Conservation (phyloP, 2,888 invertebrate genomes). For the Mystacides longicornis region DNA sequence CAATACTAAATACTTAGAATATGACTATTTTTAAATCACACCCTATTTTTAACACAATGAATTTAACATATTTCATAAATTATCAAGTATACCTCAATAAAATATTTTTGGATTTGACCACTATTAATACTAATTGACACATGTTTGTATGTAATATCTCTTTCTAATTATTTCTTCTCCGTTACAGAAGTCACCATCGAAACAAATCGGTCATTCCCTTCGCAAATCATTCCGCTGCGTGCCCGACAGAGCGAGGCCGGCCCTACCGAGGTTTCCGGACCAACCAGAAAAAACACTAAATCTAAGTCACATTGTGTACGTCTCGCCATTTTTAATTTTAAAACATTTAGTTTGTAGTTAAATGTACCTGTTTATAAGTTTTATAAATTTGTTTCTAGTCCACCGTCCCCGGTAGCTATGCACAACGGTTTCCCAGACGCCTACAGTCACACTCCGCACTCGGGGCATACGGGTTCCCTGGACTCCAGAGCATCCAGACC, state of each 20-base stretch:
- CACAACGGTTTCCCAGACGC: constrained; percentile 86
- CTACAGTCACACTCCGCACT: constrained; percentile 45
- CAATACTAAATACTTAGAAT: no score
- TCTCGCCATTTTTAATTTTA: constrained; percentile 28
- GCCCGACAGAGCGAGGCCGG: constrained; percentile 77
- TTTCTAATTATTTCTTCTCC: constrained; percentile 7
- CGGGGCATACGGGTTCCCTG: constrained; percentile 70
- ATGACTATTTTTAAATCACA: no score
- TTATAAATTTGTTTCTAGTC: constrained; percentile 44
- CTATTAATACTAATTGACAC: no score
- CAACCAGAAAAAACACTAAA: constrained; percentile 92
- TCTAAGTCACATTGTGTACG: constrained; percentile 92
- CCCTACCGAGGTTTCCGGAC: constrained; percentile 84
- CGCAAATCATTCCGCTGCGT: constrained; percentile 97
- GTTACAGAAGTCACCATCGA: constrained; percentile 86
- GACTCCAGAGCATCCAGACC: constrained; percentile 58
- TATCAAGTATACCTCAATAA: no score
- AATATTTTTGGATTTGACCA: no score
- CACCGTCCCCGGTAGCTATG: constrained; percentile 86
- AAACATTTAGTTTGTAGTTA: not conserved
- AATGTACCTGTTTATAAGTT: not conserved
- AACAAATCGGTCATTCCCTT: constrained; percentile 92
- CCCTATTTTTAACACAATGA: no score
- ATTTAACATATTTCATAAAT: no score
- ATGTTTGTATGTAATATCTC: not conserved